Evolutionary conservation across 2,888 invertebrate genomes (phyloP), one percentile per base, ranked within the genome.

Genomic region (Hemicrepidius hirtus): DNA sequence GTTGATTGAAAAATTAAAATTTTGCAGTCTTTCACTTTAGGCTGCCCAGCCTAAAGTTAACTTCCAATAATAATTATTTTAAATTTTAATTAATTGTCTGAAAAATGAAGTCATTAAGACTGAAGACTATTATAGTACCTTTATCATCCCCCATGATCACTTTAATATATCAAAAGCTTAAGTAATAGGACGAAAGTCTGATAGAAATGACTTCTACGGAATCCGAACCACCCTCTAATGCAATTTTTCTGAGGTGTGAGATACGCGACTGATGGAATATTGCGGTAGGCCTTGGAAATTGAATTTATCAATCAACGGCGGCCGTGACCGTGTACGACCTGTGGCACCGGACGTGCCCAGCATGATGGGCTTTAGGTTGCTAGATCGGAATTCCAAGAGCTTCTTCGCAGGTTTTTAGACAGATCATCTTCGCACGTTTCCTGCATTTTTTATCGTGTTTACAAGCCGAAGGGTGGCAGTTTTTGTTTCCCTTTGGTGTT

Each of bases 271-370:
- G 46, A 46, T 46, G 46, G 46, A 41, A 53, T 67, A 75, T 80
- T 80, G 78, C 71, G 78, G 79, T 79, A 80, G 79, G 78, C 75
- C 76, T 63, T 67, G 64, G 60, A 77, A 79, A 80, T 79, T 79
- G 76, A 79, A 80, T 80, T 80, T 80, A 77, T 80, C 80, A 79
- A 80, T 80, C 76, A 76, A 75, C 71, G 71, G 71, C 65, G 80
- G 70, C 77, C 74, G 74, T 74, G 75, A 72, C 76, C 71, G 75
- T 76, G 75, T 63, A 63, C 76, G 77, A 79, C 76, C 79, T 73
- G 79, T 75, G 69, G 71, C 76, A 76, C 74, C 73, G 72, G 75
- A 79, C 77, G 77, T 78, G 78, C 65, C 70, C 72, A 66, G 78
- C 76, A 78, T 75, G 74, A 68, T 57, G 67, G n/a, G 64, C 49